These are phyloP conservation scores for Oreochromis spilurus DNA, from an alignment of 2,113 vertebrate genomes.

Conservation along the genomic window DNA sequence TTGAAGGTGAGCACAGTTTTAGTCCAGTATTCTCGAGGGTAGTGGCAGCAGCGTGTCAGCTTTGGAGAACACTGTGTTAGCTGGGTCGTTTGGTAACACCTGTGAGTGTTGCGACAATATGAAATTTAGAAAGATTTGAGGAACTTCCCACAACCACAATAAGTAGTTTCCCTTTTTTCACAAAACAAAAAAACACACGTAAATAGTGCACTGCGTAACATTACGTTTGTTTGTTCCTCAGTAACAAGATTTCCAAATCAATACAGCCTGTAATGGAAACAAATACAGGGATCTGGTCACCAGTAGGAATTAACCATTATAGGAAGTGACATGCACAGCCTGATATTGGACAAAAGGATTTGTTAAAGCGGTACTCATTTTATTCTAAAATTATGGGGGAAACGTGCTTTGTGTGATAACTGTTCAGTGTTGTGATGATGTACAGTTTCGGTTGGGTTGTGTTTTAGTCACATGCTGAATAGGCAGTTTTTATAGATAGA, in stretches of 20 bases:
- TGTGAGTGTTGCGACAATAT: neutral
- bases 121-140: neutral
- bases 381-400: neutral
- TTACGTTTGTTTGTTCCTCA: neutral
- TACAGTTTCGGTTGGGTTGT: neutral
- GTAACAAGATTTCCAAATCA: neutral
- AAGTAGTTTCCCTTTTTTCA: neutral
- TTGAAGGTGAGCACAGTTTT: neutral
- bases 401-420: neutral
- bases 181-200: neutral
- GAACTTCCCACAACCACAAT: neutral
- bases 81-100: neutral
- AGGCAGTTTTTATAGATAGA: neutral
- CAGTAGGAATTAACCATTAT: neutral
- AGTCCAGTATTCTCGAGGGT: neutral
- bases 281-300: neutral
- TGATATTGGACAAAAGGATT: neutral
- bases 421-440: neutral
- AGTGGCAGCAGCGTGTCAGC: neutral
- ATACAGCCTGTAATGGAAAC: neutral
- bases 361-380: neutral
- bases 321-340: neutral
- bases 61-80: neutral
- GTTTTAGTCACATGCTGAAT: neutral
- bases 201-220: neutral